Evolutionary conservation across 2,888 invertebrate genomes (phyloP), one percentile per base, ranked within the genome.

Genomic region (Eudemis profundana): DNA sequence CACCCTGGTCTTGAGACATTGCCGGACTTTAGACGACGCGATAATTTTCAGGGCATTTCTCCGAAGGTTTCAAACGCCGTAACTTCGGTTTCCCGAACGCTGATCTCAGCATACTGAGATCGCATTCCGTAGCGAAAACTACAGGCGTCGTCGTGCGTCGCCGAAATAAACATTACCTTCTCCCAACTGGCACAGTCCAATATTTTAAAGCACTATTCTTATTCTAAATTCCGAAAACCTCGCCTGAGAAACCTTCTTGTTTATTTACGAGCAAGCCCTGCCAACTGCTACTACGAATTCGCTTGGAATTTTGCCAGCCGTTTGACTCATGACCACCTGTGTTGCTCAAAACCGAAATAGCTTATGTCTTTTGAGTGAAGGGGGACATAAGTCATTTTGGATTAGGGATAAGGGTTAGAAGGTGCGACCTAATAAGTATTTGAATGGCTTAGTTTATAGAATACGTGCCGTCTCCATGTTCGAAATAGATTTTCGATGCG

Each of bases 271-370:
- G 7, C 12, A 27, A 56, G 17, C 36, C 47, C 19, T 49, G 81
- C 82, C 81, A 81, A 81, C 73, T 70, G 69, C 65, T 72, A 78
- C 78, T 79, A 78, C 78, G 67, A 73, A 74, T 70, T 65, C 70
- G 40, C 49, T 78, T 81, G 78, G 81, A 71, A 15, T 54, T 3
- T 0, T n/a, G 78, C 81, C 80, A 81, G 70, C 21, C 21, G 47
- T 29, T 50, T 33, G 50, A 50, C 27, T 50, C 50, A 50, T 47
- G 14, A n/a, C 29, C 29, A 50, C 50, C 17, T 27, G 3, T 10
- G 3, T 14, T 27, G 15, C 15, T 14, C 17, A 15, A 33, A 33
- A 14, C 33, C 50, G 17, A 50, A 50, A 50, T 10, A 29, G 12
- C 50, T 14, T 50, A 29, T 33, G 12, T 14, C 4, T 27, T 12